Evolutionary conservation across 2,888 invertebrate species (phyloP), one percentile per base, ranked within the genome.

Genomic region (Baronia brevicornis): DNA sequence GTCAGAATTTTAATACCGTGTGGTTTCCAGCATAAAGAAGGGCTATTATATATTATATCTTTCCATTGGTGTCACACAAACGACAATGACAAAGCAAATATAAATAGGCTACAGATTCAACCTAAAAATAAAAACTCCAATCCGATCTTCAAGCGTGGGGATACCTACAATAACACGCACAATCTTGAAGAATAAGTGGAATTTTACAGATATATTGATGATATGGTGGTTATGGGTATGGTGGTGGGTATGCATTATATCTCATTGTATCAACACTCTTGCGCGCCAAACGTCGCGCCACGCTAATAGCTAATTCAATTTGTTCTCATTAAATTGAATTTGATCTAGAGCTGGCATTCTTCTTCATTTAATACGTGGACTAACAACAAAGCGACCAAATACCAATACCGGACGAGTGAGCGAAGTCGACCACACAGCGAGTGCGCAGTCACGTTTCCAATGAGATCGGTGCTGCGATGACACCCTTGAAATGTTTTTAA

Each of bases 401-500:
- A 65, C 66, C 61, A 63, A 65, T 46, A 62, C 36, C 46, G 39
- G 34, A 46, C 38, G 44, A 26, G 36, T 29, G 23, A 25, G 11
- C 19, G 15, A 7, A n/a, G 21, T 36, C 59, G 77, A 67, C 80
- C 80, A 78, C 78, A 78, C 79, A 77, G 70, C 64, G 47, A 46
- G 75, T 52, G 48, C 41, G 44, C 56, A 44, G 72, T 79, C 82
- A 82, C 82, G 80, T 77, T 68, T 68, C 73, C 75, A 74, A 80
- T 75, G 71, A 80, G 74, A 67, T 69, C 71, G 64, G 68, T 59
- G 60, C 68, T 64, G 68, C 72, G 77, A 79, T 80, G 82, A 82
- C 82, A 80, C 79, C 82, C 82, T 77, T 82, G 79, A 82, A 84
- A 84, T 73, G 77, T 70, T 74, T 79, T 72, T 80, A 84, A 82